These are phyloP conservation scores for Hylaeus volcanicus DNA, from an alignment of 1,140 invertebrate species.

Conservation along the genomic window DNA sequence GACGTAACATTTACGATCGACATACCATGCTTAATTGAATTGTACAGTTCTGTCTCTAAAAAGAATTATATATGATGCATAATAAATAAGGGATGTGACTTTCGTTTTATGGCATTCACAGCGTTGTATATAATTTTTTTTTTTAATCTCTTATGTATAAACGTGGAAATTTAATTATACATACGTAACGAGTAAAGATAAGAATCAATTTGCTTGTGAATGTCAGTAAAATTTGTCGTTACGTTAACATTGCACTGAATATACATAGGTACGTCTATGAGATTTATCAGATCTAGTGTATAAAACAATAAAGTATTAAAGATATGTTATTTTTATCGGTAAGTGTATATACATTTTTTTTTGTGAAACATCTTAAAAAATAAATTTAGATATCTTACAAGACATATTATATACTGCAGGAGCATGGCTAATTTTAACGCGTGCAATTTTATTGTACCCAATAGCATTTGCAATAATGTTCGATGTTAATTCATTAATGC, in stretches of 20 bases:
- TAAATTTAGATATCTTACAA: constrained; percentile 29
- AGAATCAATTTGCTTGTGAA: constrained; percentile 19
- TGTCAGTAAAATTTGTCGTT: constrained; percentile 2
- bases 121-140: constrained; percentile 15
- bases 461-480: background rate
- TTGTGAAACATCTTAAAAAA: constrained; percentile 26
- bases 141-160: background rate
- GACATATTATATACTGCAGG: background rate
- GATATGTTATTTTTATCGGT: constrained; percentile 33
- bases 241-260: constrained; percentile 18
- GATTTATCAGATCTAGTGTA: constrained; percentile 21
- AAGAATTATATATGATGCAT: constrained; percentile 35
- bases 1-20: constrained; percentile 97
- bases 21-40: constrained; percentile 98
- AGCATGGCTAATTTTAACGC: background rate
- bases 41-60: constrained; percentile 32
- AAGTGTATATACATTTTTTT: constrained; percentile 31
- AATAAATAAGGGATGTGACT: constrained; percentile 17
- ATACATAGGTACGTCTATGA: constrained; percentile 14
- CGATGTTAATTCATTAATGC: background rate
- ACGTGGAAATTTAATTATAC: background rate
- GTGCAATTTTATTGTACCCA: background rate
- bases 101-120: constrained; percentile 33
- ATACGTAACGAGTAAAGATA: background rate
- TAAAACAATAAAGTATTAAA: constrained; percentile 40